Conservation (phyloP, 2,113 vertebrate genomes). For the Dicentrarchus labrax region DNA sequence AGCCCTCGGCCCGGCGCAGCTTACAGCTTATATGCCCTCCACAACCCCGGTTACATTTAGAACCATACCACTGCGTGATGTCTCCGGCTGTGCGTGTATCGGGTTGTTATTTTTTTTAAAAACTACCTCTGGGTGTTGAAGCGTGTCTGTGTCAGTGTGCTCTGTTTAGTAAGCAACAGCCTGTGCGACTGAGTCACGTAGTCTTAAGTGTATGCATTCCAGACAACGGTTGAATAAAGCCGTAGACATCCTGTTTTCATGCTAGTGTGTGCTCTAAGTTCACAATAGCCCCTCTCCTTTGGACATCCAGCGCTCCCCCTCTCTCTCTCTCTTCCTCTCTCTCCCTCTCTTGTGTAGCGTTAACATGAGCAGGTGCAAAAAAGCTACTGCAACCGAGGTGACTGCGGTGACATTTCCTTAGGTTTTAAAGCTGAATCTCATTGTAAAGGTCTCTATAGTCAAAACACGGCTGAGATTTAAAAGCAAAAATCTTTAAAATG, state of each 20-base stretch:
- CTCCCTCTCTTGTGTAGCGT: neutral
- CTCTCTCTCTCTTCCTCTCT: too few relatives aligned
- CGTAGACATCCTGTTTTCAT: conserved; percentile 29
- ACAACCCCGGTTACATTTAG: conserved; percentile 46
- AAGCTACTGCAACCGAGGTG: neutral
- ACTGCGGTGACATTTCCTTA: neutral
- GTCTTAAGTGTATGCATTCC: conserved; percentile 6
- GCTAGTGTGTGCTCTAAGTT: neutral
- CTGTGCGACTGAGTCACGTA: neutral
- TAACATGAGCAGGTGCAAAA: conserved; percentile 32
- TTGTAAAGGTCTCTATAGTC: neutral
- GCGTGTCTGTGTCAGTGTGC: conserved; percentile 10
- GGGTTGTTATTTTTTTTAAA: conserved; percentile 31
- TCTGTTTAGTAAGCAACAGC: conserved; percentile 9
- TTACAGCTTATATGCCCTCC: conserved; percentile 41
- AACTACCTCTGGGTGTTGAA: conserved; percentile 24
- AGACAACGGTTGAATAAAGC: conserved; percentile 24
- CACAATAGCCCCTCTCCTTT: neutral
- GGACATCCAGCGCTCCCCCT: neutral
- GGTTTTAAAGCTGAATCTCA: neutral
- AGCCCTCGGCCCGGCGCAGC: conserved; percentile 24
- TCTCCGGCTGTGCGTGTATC: conserved; percentile 29
- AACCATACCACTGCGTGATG: conserved; percentile 44
- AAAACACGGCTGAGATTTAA: neutral
- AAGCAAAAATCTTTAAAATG: neutral